Base-by-base conservation (phyloP, 2,797 vertebrate genomes). In the Paguma larvata region DNA sequence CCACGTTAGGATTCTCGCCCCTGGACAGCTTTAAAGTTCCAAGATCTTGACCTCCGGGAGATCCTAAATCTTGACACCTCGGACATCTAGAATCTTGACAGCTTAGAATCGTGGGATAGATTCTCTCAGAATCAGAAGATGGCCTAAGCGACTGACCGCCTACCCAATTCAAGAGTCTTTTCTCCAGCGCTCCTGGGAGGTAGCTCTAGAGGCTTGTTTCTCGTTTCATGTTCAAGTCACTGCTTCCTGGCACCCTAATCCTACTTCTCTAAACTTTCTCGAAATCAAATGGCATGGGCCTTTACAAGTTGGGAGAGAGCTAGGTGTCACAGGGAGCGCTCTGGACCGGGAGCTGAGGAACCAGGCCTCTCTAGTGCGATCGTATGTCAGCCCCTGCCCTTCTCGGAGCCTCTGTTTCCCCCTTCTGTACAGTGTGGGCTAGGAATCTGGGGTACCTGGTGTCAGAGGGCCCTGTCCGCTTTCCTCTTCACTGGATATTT, bases 191-290 rank as follows among this genome's bases (percentile, higher is more conserved):
- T 82, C 77, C 59, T 68, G 72, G 70, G 56, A 87, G 44, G 59
- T 62, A 63, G 67, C 27, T 38, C 32, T 38, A 41, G 16, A 84
- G 87, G 38, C 34, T 59, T 80, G 59, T 72, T 79, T 62, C 63
- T 84, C 8, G 19, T 77, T 83, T 96, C 59, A 32, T 94, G 92
- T 88, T 86, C 53, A 95, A 96, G 48, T 75, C 59, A 7, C n/a
- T 94, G 65, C 89, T 87, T 86, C 86, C 96, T 89, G 83, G 73
- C 25, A 77, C 46, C 80, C 78, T 92, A 82, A 86, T 91, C 72
- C 19, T 59, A 10, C 80, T 34, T 93, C 87, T 63, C 73, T 94
- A 85, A 96, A 96, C 15, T 89, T 93, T 86, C 82, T 82, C 78
- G 92, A 82, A 96, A 95, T 93, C 90, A 68, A 88, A 91, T 27